phyloP scores from a whole-genome alignment of 2,113 vertebrate species.

The Amazona guildingii region DNA sequence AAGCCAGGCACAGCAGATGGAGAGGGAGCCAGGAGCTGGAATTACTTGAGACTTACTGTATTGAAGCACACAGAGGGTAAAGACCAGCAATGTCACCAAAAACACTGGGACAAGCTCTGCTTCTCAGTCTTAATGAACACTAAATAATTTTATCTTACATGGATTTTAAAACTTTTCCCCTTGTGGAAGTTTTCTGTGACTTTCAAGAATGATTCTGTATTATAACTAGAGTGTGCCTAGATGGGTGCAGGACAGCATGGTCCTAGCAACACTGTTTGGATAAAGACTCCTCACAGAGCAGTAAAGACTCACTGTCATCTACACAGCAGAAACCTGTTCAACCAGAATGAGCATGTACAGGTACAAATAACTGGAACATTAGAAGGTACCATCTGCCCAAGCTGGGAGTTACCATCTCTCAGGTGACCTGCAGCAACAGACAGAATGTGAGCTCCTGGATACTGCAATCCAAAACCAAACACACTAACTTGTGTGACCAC shows the following conservation, averaged over 20 bases:
- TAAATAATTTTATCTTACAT: not conserved
- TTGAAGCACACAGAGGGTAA: not conserved
- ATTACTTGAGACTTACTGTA: not conserved
- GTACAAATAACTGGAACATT: not conserved
- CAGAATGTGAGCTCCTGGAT: not conserved
- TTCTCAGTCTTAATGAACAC: not conserved
- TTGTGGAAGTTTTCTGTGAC: not conserved
- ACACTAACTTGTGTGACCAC: accelerated
- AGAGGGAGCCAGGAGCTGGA: not conserved
- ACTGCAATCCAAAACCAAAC: not conserved
- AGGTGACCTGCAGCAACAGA: not conserved
- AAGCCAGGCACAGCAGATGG: not conserved
- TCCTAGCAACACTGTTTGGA: not conserved
- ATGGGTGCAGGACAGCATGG: not conserved
- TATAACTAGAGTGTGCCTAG: not conserved
- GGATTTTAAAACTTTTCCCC: not conserved
- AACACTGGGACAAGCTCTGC: not conserved
- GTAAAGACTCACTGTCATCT: not conserved
- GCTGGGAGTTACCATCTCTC: not conserved
- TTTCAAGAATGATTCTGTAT: not conserved
- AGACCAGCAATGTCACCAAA: not conserved
- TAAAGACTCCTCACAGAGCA: not conserved
- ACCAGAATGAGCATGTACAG: not conserved
- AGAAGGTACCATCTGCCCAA: not conserved
- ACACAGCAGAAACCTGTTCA: not conserved